These are phyloP conservation scores for Psittacula cyanocephala DNA, from an alignment of 2,113 vertebrate species.

Conservation along the genomic window DNA sequence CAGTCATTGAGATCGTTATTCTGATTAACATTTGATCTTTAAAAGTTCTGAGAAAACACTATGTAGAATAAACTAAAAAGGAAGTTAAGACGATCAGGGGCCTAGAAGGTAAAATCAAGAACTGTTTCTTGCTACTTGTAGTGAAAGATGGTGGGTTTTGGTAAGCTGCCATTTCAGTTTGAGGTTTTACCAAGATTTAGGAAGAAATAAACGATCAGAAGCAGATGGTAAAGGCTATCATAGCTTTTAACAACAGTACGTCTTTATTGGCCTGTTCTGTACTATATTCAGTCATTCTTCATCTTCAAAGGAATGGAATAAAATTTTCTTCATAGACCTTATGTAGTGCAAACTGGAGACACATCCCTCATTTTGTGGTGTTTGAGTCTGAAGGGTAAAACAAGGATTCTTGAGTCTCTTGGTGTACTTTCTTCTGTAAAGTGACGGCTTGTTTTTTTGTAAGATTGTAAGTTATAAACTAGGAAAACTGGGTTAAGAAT, in stretches of 20 bases:
- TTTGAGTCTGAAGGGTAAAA: not conserved
- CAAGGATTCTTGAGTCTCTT: not conserved
- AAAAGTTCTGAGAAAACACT: not conserved
- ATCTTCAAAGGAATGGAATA: not conserved
- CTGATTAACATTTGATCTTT: not conserved
- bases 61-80: not conserved
- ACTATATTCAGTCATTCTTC: not conserved
- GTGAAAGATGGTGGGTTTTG: not conserved
- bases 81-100: not conserved
- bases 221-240: not conserved
- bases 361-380: not conserved
- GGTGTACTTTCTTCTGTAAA: not conserved
- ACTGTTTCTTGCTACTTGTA: not conserved
- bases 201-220: not conserved
- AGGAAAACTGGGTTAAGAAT: not conserved
- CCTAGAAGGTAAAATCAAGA: not conserved
- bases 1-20: not conserved
- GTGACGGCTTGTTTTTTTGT: not conserved
- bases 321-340: not conserved
- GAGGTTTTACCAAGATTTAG: not conserved
- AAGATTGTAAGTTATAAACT: not conserved
- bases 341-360: not conserved
- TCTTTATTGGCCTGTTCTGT: not conserved
- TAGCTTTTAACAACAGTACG: not conserved
- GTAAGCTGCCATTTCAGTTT: not conserved